A percentile compares a stretch with the other conserved stretches of the same genome.
These are phyloP conservation scores for Pristionchus fissidentatus DNA, from an alignment of 2,888 invertebrate species.

Conservation along the genomic window DNA sequence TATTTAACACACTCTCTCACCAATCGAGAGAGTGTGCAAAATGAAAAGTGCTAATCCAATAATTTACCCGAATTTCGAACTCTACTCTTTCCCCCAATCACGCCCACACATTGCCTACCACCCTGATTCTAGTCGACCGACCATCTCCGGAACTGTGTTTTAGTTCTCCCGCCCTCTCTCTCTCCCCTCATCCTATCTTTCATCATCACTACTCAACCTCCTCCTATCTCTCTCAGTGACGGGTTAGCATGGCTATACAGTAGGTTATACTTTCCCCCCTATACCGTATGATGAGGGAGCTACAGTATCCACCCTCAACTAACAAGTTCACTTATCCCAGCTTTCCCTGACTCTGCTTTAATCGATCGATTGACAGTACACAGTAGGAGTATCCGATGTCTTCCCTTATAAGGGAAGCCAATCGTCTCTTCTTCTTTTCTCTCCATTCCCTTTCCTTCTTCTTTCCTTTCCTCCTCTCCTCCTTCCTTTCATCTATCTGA, in stretches of 20 bases:
- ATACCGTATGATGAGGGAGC: too few species aligned
- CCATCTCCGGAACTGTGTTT: background rate
- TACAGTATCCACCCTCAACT: too few species aligned
- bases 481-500: slow-evolving; percentile 15
- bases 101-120: background rate
- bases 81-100: background rate
- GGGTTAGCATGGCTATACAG: slow-evolving; percentile 2
- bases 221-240: slow-evolving; percentile 3
- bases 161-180: too few species aligned
- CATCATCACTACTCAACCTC: slow-evolving; percentile 16
- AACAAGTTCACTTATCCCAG: slow-evolving; percentile 25
- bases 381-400: background rate
- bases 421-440: too few species aligned
- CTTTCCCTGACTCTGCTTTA: slow-evolving; percentile 17
- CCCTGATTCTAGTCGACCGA: background rate
- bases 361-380: background rate
- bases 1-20: too few species aligned
- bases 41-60: too few species aligned
- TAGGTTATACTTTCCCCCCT: background rate
- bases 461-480: background rate
- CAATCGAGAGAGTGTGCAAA: too few species aligned
- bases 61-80: background rate
- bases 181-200: background rate
- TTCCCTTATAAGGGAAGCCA: background rate
- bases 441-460: background rate